Conservation (phyloP, 2,113 vertebrate species). For the Cyanoderma ruficeps region DNA sequence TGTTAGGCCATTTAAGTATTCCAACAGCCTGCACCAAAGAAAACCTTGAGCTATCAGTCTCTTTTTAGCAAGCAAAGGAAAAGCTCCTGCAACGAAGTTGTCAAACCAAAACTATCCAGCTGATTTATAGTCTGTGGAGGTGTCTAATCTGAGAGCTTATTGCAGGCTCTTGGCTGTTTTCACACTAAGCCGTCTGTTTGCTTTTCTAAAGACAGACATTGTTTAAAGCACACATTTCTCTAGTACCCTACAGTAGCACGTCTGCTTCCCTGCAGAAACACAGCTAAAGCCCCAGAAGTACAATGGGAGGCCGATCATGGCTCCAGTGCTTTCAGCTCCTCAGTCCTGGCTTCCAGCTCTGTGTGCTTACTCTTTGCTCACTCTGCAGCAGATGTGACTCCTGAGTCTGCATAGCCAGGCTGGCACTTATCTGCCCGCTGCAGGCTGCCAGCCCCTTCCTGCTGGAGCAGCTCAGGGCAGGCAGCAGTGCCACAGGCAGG, state of each 20-base stretch:
- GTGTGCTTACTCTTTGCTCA: neutral
- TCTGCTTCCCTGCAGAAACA: neutral
- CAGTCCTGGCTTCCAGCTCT: neutral
- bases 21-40: neutral
- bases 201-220: neutral
- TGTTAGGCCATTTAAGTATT: neutral
- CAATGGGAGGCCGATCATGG: neutral
- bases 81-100: neutral
- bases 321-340: neutral
- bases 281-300: neutral
- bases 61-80: neutral
- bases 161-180: neutral
- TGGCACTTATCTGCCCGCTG: rapidly evolving
- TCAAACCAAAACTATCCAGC: neutral
- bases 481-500: neutral
- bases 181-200: neutral
- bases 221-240: neutral
- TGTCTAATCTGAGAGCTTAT: neutral
- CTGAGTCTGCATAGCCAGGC: neutral
- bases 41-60: neutral
- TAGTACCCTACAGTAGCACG: rapidly evolving
- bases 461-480: neutral
- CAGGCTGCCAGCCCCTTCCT: neutral
- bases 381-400: neutral
- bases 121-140: neutral